These are phyloP conservation scores for Oxytorus armatus DNA, from an alignment of 2,888 invertebrate species.

Conservation along the genomic window DNA sequence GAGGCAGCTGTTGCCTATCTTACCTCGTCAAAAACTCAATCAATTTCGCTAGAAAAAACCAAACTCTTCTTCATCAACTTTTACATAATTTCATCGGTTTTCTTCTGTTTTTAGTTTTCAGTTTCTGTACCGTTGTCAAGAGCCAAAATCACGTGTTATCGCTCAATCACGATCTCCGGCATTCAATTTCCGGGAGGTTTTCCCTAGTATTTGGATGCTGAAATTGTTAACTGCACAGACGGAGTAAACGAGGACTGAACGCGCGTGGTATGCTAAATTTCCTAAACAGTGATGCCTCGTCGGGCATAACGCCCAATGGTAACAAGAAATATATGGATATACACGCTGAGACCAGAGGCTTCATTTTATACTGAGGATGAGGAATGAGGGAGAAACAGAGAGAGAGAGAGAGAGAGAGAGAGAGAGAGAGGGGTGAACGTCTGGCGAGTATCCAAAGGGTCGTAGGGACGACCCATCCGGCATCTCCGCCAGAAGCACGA, in stretches of 20 bases:
- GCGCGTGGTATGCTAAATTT: conserved; percentile 63
- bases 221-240: not conserved
- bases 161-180: conserved; percentile 36
- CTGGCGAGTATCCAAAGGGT: conserved; percentile 65
- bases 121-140: too few relatives aligned
- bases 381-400: conserved; percentile 46
- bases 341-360: not conserved
- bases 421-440: conserved; percentile 25
- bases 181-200: conserved; percentile 50
- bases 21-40: conserved; percentile 9
- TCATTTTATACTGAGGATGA: conserved; percentile 41
- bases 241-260: conserved; percentile 34
- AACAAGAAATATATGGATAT: conserved; percentile 24
- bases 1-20: conserved; percentile 9
- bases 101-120: not conserved
- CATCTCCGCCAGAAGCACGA: conserved; percentile 33
- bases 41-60: conserved; percentile 14
- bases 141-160: conserved; percentile 16
- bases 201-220: not conserved
- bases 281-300: conserved; percentile 47
- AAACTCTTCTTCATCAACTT: conserved; percentile 21
- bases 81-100: not conserved
- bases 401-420: conserved; percentile 34
- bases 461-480: conserved; percentile 51
- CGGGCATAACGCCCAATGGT: conserved; percentile 38